A percentile compares a stretch with the other conserved stretches of the same genome.
phyloP scores from a whole-genome alignment of 2,888 invertebrate genomes.

The Prionchulus punctatus region DNA sequence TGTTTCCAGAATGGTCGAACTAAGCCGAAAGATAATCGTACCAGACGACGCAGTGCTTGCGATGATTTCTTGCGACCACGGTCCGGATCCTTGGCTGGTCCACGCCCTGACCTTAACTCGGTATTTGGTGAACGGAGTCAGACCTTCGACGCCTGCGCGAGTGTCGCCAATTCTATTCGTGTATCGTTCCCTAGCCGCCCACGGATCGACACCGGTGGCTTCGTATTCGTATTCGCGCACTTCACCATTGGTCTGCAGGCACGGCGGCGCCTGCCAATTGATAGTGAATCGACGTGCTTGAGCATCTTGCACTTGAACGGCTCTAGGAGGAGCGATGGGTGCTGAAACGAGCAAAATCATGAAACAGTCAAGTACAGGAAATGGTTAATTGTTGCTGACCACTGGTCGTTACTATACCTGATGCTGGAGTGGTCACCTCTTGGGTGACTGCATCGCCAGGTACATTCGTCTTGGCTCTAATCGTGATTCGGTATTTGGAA shows the following conservation, averaged over 20 bases:
- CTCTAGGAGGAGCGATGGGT: conserved; percentile 25
- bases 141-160: conserved; percentile 22
- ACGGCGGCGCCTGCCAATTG: conserved; percentile 31
- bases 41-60: conserved; percentile 1
- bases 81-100: conserved; percentile 28
- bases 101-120: conserved; percentile 25
- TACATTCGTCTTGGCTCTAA: conserved; percentile 26
- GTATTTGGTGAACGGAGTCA: conserved; percentile 27
- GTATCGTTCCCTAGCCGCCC: conserved; percentile 19
- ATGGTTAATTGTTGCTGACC: no score
- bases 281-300: conserved; percentile 15
- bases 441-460: conserved; percentile 22
- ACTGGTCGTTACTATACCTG: no score
- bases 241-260: conserved; percentile 30
- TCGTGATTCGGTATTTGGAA: conserved; percentile 27
- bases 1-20: not conserved
- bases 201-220: conserved; percentile 13
- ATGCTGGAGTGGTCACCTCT: conserved; percentile 25
- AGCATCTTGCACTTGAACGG: conserved; percentile 16
- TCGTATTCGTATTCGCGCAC: conserved; percentile 31
- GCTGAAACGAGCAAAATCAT: conserved; percentile 8
- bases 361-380: not conserved
- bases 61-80: conserved; percentile 16
- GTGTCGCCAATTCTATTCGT: conserved; percentile 11
- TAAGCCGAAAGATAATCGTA: not conserved